A percentile compares a stretch with the other conserved stretches of the same genome.
phyloP scores from a whole-genome alignment of 2,113 vertebrate genomes.

The Suncus etruscus region DNA sequence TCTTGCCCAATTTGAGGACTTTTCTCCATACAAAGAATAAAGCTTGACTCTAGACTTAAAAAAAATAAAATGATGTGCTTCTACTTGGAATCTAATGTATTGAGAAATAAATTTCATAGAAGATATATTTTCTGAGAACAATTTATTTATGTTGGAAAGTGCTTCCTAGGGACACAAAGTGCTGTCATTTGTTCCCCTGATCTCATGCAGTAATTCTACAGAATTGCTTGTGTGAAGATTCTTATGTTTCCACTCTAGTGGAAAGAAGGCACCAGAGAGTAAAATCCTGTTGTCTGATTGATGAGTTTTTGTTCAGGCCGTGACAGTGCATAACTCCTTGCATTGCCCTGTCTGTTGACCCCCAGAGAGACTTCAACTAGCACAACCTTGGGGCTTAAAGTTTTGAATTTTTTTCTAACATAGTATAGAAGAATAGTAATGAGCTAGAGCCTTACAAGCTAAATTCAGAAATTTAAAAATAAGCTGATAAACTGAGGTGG shows the following conservation, averaged over 20 bases:
- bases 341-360: conserved; percentile 69
- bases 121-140: conserved; percentile 64
- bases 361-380: conserved; percentile 57
- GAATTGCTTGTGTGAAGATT: conserved; percentile 69
- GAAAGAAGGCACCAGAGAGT: conserved; percentile 73
- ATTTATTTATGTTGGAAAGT: conserved; percentile 71
- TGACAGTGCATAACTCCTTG: conserved; percentile 71
- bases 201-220: conserved; percentile 63
- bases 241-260: conserved; percentile 70
- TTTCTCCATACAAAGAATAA: conserved; percentile 12
- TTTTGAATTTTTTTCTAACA: not conserved
- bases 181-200: conserved; percentile 56
- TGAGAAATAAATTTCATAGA: conserved; percentile 72
- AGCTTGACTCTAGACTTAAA: conserved; percentile 47
- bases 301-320: conserved; percentile 73
- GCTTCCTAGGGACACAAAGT: conserved; percentile 60
- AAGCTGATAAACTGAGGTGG: conserved; percentile 7
- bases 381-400: conserved; percentile 51
- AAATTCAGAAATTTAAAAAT: conserved; percentile 38
- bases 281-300: conserved; percentile 74
- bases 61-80: not conserved
- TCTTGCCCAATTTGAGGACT: not conserved
- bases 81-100: conserved; percentile 53
- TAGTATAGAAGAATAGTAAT: conserved; percentile 45
- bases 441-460: not conserved